phyloP scores from a whole-genome alignment of 2,888 invertebrate species.

The Eupithecia exiguata region DNA sequence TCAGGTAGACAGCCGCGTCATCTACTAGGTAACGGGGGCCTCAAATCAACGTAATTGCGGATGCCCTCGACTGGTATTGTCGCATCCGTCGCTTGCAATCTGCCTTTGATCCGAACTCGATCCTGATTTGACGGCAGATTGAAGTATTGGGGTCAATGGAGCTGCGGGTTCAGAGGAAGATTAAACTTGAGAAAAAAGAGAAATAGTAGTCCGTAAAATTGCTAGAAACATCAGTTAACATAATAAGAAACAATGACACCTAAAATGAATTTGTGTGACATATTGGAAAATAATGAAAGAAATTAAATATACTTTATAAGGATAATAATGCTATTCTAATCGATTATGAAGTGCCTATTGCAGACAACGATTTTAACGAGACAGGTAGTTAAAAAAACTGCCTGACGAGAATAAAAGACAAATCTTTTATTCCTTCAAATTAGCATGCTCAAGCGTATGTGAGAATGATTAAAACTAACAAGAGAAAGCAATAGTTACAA shows the following conservation, averaged over 20 bases:
- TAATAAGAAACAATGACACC: not conserved
- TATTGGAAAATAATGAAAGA: not conserved
- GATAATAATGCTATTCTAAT: not conserved
- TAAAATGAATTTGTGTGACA: not conserved
- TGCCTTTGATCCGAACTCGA: constrained; percentile 45
- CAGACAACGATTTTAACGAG: not conserved
- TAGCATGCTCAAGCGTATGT: constrained; percentile 16
- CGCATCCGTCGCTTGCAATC: constrained; percentile 53
- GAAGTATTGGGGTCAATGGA: constrained; percentile 17
- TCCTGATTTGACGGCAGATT: constrained; percentile 33
- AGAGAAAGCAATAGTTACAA: constrained; percentile 48
- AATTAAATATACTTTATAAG: not conserved
- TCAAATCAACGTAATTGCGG: constrained; percentile 70
- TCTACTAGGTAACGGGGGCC: constrained; percentile 56
- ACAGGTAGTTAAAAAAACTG: not conserved
- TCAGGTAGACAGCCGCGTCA: constrained; percentile 23
- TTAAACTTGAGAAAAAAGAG: not conserved
- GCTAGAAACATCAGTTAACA: not conserved
- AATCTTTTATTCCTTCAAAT: constrained; percentile 1
- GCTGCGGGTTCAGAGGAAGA: not conserved
- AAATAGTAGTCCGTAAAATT: not conserved
- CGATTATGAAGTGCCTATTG: not conserved
- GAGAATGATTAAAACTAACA: constrained; percentile 36
- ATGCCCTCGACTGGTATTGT: constrained; percentile 59
- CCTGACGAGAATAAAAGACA: not conserved